These are phyloP conservation scores for Psilopsiagon aurifrons DNA, from an alignment of 2,113 vertebrate genomes.

Conservation along the genomic window DNA sequence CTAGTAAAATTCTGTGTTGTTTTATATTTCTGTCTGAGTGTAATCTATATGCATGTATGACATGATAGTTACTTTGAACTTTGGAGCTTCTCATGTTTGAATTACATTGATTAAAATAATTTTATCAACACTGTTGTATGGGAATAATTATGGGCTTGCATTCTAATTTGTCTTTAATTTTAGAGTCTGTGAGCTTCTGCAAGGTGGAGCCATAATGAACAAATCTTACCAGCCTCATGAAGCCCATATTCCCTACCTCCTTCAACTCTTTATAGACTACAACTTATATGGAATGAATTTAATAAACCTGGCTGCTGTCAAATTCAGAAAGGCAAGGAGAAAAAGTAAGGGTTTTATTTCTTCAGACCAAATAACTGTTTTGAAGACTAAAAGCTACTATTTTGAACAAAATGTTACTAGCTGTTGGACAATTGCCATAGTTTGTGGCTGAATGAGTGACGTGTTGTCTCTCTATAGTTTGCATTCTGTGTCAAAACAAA, in stretches of 20 bases:
- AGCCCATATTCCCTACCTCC: constrained; percentile 97
- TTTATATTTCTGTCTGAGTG: background rate
- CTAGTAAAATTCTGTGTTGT: background rate
- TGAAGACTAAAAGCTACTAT: background rate
- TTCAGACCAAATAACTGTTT: background rate
- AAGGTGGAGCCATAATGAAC: constrained; percentile 98
- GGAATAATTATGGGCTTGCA: background rate
- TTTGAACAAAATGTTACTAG: background rate
- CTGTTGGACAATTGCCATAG: background rate
- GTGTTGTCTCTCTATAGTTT: background rate
- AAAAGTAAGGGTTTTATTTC: constrained; percentile 82
- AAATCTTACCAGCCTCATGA: constrained; percentile 96
- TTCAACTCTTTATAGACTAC: constrained; percentile 99
- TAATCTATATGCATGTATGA: background rate
- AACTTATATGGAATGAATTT: constrained; percentile 99
- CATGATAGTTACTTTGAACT: background rate
- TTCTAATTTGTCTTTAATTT: constrained; percentile 35
- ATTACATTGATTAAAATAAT: background rate
- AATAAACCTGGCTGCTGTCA: constrained; percentile 90
- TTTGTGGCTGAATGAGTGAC: background rate
- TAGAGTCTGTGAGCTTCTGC: constrained; percentile 96
- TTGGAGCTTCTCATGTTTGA: background rate
- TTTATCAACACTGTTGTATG: background rate
- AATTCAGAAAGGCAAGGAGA: constrained; percentile 86
- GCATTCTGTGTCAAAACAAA: background rate